These are phyloP conservation scores for Phylloscopus trochiloides DNA, from an alignment of 2,113 vertebrate species.

Conservation along the genomic window DNA sequence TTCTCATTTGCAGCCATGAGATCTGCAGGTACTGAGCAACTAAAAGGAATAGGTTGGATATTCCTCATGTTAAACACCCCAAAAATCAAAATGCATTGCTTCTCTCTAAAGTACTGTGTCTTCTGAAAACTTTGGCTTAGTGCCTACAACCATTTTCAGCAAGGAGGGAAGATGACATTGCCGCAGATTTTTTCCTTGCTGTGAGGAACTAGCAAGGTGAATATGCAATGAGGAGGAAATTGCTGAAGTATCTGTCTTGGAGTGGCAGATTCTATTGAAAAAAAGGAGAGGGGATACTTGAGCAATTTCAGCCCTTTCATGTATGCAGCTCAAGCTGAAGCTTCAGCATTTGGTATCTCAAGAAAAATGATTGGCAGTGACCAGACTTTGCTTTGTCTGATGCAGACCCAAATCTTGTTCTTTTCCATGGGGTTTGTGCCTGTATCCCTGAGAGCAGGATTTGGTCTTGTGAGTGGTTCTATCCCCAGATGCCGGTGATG, in stretches of 20 bases:
- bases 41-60: background rate
- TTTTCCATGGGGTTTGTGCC: background rate
- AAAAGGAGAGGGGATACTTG: background rate
- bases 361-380: background rate
- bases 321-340: background rate
- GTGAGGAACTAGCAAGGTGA: slow-evolving; percentile 27
- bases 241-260: background rate
- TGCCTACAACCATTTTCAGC: slow-evolving; percentile 9
- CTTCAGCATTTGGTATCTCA: rapidly evolving
- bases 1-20: background rate
- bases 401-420: background rate
- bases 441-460: background rate
- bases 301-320: background rate
- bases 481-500: background rate
- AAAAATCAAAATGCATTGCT: background rate
- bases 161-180: background rate
- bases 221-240: background rate
- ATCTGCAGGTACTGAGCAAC: background rate
- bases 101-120: background rate
- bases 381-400: background rate
- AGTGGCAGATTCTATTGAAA: background rate
- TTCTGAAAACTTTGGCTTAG: slow-evolving; percentile 19
- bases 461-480: background rate
- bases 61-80: background rate
- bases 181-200: slow-evolving; percentile 12